Evolutionary conservation across 2,888 invertebrate species (phyloP), one percentile per base, ranked within the genome.

Genomic region (Drosophila maculinotata): DNA sequence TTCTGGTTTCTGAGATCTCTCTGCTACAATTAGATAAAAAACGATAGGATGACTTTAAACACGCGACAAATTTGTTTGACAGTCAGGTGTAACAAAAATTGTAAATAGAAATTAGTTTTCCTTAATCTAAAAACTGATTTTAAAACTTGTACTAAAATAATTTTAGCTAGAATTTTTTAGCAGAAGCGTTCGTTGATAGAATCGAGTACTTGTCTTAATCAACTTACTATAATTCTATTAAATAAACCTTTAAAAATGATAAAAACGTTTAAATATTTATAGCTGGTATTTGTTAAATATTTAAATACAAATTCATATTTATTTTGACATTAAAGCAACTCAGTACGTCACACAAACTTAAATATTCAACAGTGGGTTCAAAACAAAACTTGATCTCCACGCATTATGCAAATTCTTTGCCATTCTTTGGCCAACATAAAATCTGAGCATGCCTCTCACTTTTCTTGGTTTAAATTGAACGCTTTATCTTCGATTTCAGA

Each of bases 401-500:
- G 41, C 33, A 30, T 44, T 63, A 70, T 62, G 62, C 14, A 60
- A 63, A 67, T 49, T 47, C 49, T 39, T 45, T 38, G 6, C 30
- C 39, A 71, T 53, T 53, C 41, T 35, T 28, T 28, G 25, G 17
- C 33, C 28, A 15, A 59, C 17, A 42, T 31, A 53, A 56, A 35
- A 52, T 17, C 12, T 3, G 7, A 9, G 35, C 17, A 49, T 14
- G 52, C 73, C 75, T 74, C 65, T 73, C 75, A 73, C 73, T 73
- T 73, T 73, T 60, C 41, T 36, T 20, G 15, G 14, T 10, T n/a
- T 41, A 42, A 65, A 53, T 56, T 64, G 41, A 38, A 35, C 56
- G 49, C 69, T 69, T 69, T 56, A 72, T 41, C 64, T 64, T 74
- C 65, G 65, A 74, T 53, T 65, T 49, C n/a, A 69, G 59, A 36